Evolutionary conservation across 2,797 vertebrate species (phyloP), one percentile per base, ranked within the genome.

Genomic region (Ispidina picta): DNA sequence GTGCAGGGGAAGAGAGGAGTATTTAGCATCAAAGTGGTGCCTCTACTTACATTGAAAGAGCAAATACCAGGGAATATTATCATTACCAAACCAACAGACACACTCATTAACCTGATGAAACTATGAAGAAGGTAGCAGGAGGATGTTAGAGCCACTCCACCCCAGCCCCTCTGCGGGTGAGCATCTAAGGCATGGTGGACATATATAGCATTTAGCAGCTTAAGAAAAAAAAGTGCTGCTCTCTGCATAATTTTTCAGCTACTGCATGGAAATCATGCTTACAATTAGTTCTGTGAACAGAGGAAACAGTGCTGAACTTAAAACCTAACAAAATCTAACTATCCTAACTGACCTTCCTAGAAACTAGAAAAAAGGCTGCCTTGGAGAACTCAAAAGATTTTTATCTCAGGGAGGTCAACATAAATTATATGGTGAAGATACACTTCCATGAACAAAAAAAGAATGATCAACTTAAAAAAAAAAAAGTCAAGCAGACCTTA

Each of bases 91-190:
- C 28, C 0, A 5, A 52, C 16, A 41, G 35, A 35, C 5, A 11
- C 9, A 48, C 26, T 75, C 6, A 23, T 79, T 43, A 80, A 23
- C 33, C 35, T 39, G 23, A 68, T 16, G 10, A 87, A 66, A 29
- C 6, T 18, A 37, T 14, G 15, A 23, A 68, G 41, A 28, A 20
- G 51, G 46, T 4, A 64, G 28, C 19, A 76, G 35, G 15, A 77
- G 31, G 44, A 49, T 37, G 8, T 23, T 28, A 43, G 60, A 64
- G 26, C 12, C 13, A 31, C 48, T 43, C 13, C 46, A 31, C 37
- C 46, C 33, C 43, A 41, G 5, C 3, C 25, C 29, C 48, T 29
- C 43, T 0, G 0, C 3, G 19, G 18, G 26, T 37, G 14, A 71
- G 10, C 6, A n/a, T 29, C 48, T 28, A 26, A 31, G 43, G 44